These are phyloP conservation scores for Tragulus kanchil DNA, from an alignment of 2,113 vertebrate genomes.

Conservation along the genomic window DNA sequence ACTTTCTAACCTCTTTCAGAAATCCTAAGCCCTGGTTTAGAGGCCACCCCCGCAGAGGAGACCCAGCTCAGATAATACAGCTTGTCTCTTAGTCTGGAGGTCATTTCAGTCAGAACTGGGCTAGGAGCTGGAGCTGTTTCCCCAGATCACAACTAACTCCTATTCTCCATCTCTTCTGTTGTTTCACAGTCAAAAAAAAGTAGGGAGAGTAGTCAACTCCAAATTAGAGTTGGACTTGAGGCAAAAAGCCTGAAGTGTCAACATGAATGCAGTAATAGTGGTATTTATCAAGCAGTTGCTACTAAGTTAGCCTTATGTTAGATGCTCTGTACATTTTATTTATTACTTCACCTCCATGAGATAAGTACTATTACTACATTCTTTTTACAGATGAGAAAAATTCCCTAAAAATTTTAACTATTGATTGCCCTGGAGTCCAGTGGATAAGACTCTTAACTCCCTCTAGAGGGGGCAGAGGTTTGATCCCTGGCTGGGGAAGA, in stretches of 20 bases:
- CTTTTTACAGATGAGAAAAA: constrained; percentile 29
- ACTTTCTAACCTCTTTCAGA: background rate
- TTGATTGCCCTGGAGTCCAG: background rate
- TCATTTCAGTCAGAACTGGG: background rate
- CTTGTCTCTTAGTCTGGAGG: background rate
- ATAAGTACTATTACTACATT: background rate
- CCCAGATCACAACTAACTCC: background rate
- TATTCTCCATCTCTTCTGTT: background rate
- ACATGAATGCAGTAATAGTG: background rate
- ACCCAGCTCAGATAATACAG: background rate
- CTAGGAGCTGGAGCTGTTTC: background rate
- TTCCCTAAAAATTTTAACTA: background rate
- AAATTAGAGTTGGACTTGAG: background rate
- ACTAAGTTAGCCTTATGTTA: background rate
- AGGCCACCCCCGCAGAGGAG: background rate
- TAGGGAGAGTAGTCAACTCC: background rate
- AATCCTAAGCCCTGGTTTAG: background rate
- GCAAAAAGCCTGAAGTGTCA: background rate
- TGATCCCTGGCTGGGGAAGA: background rate
- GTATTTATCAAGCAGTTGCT: background rate
- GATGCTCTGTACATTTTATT: background rate
- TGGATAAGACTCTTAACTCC: background rate
- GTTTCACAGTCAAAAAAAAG: constrained; percentile 3
- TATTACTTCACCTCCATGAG: background rate
- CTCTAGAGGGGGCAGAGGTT: background rate